Evolutionary conservation across 2,888 invertebrate species (phyloP).

Genomic region (Protophormia terraenovae): DNA sequence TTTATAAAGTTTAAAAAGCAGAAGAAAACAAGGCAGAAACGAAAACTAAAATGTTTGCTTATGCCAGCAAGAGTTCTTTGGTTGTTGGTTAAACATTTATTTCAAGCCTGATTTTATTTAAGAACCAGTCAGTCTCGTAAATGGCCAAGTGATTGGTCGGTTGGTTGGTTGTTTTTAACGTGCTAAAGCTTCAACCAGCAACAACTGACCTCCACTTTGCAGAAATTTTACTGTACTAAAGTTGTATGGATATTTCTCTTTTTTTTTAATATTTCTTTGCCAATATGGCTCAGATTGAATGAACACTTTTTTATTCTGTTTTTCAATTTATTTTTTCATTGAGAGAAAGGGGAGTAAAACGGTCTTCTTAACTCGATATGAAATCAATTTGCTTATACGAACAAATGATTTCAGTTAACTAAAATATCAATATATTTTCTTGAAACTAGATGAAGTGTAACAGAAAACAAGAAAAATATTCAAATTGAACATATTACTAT

Average conservation of each 20-base stretch:
- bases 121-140: too few species aligned
- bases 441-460: conserved; percentile 42
- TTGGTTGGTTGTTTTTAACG: not conserved
- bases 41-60: too few species aligned
- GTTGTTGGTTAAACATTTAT: too few species aligned
- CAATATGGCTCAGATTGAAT: not conserved
- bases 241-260: not conserved
- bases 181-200: not conserved
- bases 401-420: conserved; percentile 48
- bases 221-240: not conserved
- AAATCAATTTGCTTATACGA: conserved; percentile 17
- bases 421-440: conserved; percentile 52
- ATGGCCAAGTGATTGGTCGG: too few species aligned
- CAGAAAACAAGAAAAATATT: not conserved
- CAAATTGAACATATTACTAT: conserved; percentile 18
- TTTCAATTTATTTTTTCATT: conserved; percentile 1
- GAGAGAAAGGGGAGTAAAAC: too few species aligned
- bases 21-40: not conserved
- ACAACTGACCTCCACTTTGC: conserved; percentile 5
- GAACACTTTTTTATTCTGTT: not conserved
- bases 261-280: not conserved
- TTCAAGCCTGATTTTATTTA: too few species aligned
- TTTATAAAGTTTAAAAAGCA: not conserved
- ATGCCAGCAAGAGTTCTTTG: too few species aligned
- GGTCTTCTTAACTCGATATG: conserved; percentile 24